A percentile compares a stretch with the other conserved stretches of the same genome.
These are phyloP conservation scores for Seriola dumerili DNA, from an alignment of 2,113 vertebrate species.

Conservation along the genomic window DNA sequence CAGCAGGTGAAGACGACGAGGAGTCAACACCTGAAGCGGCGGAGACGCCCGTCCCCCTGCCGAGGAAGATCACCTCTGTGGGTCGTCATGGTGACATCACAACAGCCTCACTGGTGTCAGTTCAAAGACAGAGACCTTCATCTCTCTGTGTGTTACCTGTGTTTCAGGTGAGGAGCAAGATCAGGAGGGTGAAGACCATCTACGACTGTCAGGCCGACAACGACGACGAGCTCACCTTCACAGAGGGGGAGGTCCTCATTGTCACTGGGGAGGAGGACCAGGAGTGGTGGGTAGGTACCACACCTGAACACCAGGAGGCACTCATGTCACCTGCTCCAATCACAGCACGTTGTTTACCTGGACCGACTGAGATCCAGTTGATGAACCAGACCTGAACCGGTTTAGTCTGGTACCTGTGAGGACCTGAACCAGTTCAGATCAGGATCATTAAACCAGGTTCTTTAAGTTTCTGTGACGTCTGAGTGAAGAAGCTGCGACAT, in stretches of 20 bases:
- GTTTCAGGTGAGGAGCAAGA: conserved; percentile 16
- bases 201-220: conserved; percentile 30
- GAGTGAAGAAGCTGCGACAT: too few relatives aligned
- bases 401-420: too few relatives aligned
- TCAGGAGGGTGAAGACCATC: conserved; percentile 20
- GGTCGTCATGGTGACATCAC: neutral
- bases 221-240: conserved; percentile 6
- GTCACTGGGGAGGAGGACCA: conserved; percentile 37
- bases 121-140: neutral
- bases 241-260: conserved; percentile 17
- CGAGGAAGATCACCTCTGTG: conserved; percentile 14
- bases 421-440: too few relatives aligned
- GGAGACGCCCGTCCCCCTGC: conserved; percentile 19
- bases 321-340: too few relatives aligned
- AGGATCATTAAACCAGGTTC: too few relatives aligned
- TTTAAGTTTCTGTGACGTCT: too few relatives aligned
- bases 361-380: too few relatives aligned
- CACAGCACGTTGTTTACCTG: too few relatives aligned
- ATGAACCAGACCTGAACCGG: too few relatives aligned
- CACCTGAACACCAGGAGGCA: too few relatives aligned
- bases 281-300: conserved; percentile 22
- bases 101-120: neutral
- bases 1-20: neutral
- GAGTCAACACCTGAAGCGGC: neutral
- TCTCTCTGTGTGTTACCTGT: too few relatives aligned